These are phyloP conservation scores for Drosophila kanapiae DNA, from an alignment of 1,140 invertebrate species.

Conservation along the genomic window DNA sequence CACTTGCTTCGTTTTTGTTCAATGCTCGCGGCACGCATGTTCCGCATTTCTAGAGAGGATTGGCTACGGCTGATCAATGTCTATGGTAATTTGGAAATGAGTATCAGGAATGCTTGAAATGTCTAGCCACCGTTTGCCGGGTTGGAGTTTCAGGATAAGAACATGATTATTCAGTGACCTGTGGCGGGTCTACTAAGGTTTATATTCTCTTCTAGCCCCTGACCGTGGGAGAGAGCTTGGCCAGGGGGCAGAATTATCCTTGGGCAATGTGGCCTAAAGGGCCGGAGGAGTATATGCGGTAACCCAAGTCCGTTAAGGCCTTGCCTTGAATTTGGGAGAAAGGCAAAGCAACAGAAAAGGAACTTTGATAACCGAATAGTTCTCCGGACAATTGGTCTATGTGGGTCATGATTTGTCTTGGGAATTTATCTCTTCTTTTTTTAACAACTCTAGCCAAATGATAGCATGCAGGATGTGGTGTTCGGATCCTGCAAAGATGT, in stretches of 20 bases:
- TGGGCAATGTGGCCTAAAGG: slow-evolving; percentile 17
- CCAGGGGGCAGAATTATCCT: slow-evolving; percentile 24
- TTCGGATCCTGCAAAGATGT: slow-evolving; percentile 49
- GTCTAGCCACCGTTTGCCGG: slow-evolving; percentile 24
- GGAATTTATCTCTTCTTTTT: slow-evolving; percentile 3
- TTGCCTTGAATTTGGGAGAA: slow-evolving; percentile 67
- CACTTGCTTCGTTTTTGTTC: slow-evolving; percentile 82
- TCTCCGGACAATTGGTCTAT: slow-evolving; percentile 63
- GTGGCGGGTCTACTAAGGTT: slow-evolving; percentile 49
- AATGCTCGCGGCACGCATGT: slow-evolving; percentile 48
- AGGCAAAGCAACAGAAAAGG: neutral
- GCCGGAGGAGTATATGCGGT: slow-evolving; percentile 8
- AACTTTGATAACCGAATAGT: neutral
- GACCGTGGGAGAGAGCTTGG: slow-evolving; percentile 75
- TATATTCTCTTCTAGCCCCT: neutral
- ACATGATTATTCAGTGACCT: slow-evolving; percentile 14
- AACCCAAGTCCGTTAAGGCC: neutral
- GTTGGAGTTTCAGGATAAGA: slow-evolving; percentile 28
- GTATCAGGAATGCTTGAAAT: slow-evolving; percentile 78
- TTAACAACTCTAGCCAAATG: neutral
- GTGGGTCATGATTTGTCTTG: slow-evolving; percentile 80
- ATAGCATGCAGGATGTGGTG: slow-evolving; percentile 10
- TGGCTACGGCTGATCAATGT: slow-evolving; percentile 36
- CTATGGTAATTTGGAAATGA: slow-evolving; percentile 78
- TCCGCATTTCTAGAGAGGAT: slow-evolving; percentile 2